Conservation (phyloP, 2,888 invertebrate genomes). For the Eilema sororculum region DNA sequence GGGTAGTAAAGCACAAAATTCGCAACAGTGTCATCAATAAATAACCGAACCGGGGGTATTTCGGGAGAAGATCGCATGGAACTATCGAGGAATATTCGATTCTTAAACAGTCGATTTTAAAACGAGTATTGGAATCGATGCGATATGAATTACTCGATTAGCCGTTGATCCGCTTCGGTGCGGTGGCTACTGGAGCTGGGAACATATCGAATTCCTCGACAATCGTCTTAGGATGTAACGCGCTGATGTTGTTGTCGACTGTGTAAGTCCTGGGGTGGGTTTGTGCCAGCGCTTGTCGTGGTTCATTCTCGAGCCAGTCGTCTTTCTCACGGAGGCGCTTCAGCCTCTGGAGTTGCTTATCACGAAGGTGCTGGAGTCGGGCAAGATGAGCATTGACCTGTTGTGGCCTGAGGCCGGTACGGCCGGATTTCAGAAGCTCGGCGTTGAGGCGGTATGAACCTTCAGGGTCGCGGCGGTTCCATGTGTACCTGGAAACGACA, state of each 20-base stretch:
- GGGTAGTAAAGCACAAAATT: constrained; percentile 18
- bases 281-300: constrained; percentile 72
- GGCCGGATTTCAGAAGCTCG: constrained; percentile 76
- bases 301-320: constrained; percentile 77
- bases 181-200: constrained; percentile 43
- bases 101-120: constrained; percentile 37
- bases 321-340: constrained; percentile 63
- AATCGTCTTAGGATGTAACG: constrained; percentile 87
- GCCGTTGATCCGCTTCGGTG: constrained; percentile 59
- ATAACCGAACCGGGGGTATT: constrained; percentile 34
- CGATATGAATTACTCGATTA: constrained; percentile 41
- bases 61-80: constrained; percentile 36
- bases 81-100: constrained; percentile 47
- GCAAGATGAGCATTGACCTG: constrained; percentile 76
- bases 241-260: constrained; percentile 83
- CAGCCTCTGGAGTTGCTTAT: constrained; percentile 77
- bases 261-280: constrained; percentile 86
- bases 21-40: constrained; percentile 36
- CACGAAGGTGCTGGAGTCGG: constrained; percentile 74
- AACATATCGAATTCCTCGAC: constrained; percentile 85
- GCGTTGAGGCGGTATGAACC: constrained; percentile 79
- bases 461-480: constrained; percentile 82
- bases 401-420: constrained; percentile 75
- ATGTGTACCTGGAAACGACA: constrained; percentile 72
- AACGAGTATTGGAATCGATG: constrained; percentile 36